These are phyloP conservation scores for Oryzias sinensis DNA, from an alignment of 2,797 vertebrate genomes.

Conservation along the genomic window DNA sequence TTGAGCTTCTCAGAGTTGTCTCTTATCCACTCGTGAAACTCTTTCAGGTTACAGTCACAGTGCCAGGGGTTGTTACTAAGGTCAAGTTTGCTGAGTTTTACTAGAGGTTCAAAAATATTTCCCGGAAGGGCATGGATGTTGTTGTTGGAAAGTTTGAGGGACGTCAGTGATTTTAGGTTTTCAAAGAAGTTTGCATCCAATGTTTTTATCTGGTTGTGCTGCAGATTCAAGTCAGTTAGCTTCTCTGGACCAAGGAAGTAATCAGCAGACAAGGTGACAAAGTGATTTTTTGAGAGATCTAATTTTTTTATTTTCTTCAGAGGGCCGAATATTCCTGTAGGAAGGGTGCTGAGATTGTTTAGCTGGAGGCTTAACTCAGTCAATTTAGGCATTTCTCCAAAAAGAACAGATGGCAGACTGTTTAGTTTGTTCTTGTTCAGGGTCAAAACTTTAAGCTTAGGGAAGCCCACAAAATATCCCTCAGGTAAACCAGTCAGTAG, in stretches of 20 bases:
- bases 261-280: constrained; percentile 62
- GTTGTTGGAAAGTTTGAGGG: constrained; percentile 66
- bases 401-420: constrained; percentile 68
- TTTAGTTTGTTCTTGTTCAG: constrained; percentile 70
- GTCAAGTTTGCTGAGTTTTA: constrained; percentile 67
- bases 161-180: constrained; percentile 64
- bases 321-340: constrained; percentile 69
- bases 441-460: constrained; percentile 66
- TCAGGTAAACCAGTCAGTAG: constrained; percentile 67
- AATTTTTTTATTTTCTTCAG: constrained; percentile 73
- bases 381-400: constrained; percentile 64
- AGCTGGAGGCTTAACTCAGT: constrained; percentile 63
- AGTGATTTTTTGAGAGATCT: constrained; percentile 74
- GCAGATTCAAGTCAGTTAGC: constrained; percentile 74
- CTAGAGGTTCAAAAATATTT: constrained; percentile 62
- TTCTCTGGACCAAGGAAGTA: constrained; percentile 71
- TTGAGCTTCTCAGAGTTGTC: constrained; percentile 49
- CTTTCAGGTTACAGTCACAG: constrained; percentile 81
- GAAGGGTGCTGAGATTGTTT: constrained; percentile 77
- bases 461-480: constrained; percentile 73
- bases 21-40: constrained; percentile 70
- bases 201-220: constrained; percentile 62
- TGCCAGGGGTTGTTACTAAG: constrained; percentile 81
- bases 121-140: constrained; percentile 50
- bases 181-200: constrained; percentile 63